Conservation (phyloP, 2,113 vertebrate genomes). For the Pachypanchax playfairii region DNA sequence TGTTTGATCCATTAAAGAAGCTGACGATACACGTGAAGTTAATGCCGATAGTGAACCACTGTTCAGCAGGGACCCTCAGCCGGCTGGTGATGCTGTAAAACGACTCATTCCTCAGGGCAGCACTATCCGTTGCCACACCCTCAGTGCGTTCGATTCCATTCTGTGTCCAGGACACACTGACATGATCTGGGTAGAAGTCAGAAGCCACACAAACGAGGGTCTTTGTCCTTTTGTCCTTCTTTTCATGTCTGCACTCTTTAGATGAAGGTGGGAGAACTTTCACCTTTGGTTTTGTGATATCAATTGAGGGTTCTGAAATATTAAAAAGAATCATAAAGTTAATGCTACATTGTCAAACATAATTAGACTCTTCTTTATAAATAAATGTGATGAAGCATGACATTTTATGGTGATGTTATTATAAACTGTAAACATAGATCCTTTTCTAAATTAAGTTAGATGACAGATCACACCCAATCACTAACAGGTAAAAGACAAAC, state of each 20-base stretch:
- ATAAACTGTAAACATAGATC: too few relatives aligned
- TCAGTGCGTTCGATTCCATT: not conserved
- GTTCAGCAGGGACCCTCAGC: conserved; percentile 69
- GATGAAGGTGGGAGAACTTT: conserved; percentile 77
- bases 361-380: too few relatives aligned
- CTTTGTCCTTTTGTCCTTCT: conserved; percentile 44
- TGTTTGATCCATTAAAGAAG: conserved; percentile 35
- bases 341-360: not conserved
- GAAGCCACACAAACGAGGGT: conserved; percentile 87
- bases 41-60: conserved; percentile 70
- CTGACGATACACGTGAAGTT: conserved; percentile 76
- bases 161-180: conserved; percentile 79
- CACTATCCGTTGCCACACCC: conserved; percentile 76
- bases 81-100: conserved; percentile 84
- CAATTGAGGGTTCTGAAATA: not conserved
- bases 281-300: conserved; percentile 51
- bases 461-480: too few relatives aligned
- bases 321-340: not conserved
- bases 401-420: too few relatives aligned
- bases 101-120: accelerated
- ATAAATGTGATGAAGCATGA: too few relatives aligned
- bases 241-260: conserved; percentile 62
- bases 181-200: conserved; percentile 88
- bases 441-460: too few relatives aligned
- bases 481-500: too few relatives aligned